A percentile compares a stretch with the other conserved stretches of the same genome.
phyloP scores from a whole-genome alignment of 2,888 invertebrate genomes.

The Cephus nigrinus region DNA sequence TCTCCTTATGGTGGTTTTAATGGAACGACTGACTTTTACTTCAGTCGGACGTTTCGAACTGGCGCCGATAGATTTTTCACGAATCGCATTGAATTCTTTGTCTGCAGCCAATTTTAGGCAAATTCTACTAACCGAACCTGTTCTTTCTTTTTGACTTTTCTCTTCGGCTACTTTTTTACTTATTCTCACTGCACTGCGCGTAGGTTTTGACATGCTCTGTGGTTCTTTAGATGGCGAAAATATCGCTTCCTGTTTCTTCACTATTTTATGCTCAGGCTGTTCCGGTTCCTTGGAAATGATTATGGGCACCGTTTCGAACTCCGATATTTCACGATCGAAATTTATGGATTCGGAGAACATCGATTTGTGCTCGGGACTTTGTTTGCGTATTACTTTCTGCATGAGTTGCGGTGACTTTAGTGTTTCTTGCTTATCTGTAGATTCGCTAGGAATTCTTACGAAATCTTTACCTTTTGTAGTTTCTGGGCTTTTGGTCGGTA shows the following conservation, averaged over 20 bases:
- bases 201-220: background rate
- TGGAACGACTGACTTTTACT: background rate
- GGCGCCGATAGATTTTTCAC: background rate
- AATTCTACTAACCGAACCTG: background rate
- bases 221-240: background rate
- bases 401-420: background rate
- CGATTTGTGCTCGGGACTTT: background rate
- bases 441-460: background rate
- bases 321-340: background rate
- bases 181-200: background rate
- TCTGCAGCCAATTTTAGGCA: background rate
- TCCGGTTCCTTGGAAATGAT: background rate
- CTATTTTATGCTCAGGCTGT: background rate
- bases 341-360: background rate
- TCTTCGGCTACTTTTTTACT: background rate
- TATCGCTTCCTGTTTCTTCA: slow-evolving; percentile 1
- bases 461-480: background rate
- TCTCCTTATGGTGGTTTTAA: background rate
- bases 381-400: background rate
- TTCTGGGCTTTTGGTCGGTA: background rate
- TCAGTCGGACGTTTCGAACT: background rate
- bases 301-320: background rate
- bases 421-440: background rate
- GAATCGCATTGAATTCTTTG: background rate
- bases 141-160: background rate